Evolutionary conservation across 2,888 invertebrate genomes (phyloP).

Genomic region (Cetonia aurata): DNA sequence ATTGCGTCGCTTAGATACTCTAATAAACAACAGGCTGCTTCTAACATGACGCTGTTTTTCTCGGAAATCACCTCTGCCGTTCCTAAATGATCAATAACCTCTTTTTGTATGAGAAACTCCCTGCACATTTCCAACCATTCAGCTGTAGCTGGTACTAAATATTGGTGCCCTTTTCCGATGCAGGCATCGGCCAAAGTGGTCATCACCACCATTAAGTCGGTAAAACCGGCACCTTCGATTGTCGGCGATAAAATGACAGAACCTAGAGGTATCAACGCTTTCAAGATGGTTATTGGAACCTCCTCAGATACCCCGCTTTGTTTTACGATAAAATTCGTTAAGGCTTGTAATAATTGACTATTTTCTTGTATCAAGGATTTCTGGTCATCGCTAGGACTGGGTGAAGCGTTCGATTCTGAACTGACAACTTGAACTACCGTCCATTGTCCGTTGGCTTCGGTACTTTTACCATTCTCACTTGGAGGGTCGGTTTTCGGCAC

Average conservation of each 20-base stretch:
- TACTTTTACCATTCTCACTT: conserved; percentile 43
- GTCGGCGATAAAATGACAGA: conserved; percentile 74
- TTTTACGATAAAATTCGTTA: conserved; percentile 80
- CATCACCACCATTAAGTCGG: conserved; percentile 83
- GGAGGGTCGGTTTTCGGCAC: conserved; percentile 63
- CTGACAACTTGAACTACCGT: conserved; percentile 53
- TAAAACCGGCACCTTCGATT: conserved; percentile 80
- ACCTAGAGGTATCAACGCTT: conserved; percentile 81
- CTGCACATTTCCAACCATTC: conserved; percentile 85
- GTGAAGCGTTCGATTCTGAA: conserved; percentile 54
- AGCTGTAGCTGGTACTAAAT: conserved; percentile 83
- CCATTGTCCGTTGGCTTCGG: conserved; percentile 54
- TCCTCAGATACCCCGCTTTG: conserved; percentile 74
- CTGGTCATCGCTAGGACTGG: conserved; percentile 66
- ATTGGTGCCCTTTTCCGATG: conserved; percentile 76
- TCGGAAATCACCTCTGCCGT: conserved; percentile 50
- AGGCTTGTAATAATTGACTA: conserved; percentile 76
- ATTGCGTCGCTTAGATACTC: conserved; percentile 87
- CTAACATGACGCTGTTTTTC: conserved; percentile 70
- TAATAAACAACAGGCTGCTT: conserved; percentile 86
- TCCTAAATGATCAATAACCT: conserved; percentile 71
- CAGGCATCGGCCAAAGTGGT: conserved; percentile 88
- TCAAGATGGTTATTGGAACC: conserved; percentile 75
- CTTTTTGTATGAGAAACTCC: conserved; percentile 71
- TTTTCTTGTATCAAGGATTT: conserved; percentile 75